Base-by-base conservation (phyloP, 2,888 invertebrate species). In the Boloria selene region DNA sequence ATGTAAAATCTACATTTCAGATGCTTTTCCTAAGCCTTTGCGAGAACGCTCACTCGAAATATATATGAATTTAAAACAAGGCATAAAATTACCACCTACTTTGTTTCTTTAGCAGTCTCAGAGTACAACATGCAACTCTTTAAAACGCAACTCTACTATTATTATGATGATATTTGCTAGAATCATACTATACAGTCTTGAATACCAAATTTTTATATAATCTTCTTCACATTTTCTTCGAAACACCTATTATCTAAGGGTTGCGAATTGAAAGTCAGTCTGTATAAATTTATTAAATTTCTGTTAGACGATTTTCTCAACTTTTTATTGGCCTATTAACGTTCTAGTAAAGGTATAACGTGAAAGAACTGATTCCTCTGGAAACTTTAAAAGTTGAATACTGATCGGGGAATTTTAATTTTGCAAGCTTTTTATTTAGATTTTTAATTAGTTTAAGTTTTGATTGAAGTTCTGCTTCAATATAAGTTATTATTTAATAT, bases 261-360 rank as follows among this genome's bases (percentile, higher is more conserved):
- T 74, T 72, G 71, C 52, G 74, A 76, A 79, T 78, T 75, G 69
- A 70, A 79, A 82, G 79, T 38, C 10, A 38, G 31, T 75, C 78
- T 75, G 76, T 77, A 72, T 64, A 75, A 77, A 79, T 79, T 73
- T 69, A 73, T 73, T 75, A 63, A 73, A 73, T 74, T 73, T 69
- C 69, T 61, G 62, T 70, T 64, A 61, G 67, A 69, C 66, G 65
- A 72, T 72, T 67, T 68, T 58, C 64, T 59, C 17, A 70, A 70
- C 58, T 69, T 66, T 69, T 72, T 66, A 72, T 69, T 67, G 68
- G 55, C 53, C 69, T 69, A 71, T 71, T 70, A 70, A 69, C 68
- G 62, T 61, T 63, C 59, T 58, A 61, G 67, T 61, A 56, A 55
- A 62, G 68, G 63, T 66, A 67, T 60, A 56, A 64, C 61, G 56